Percentiles rank a stretch among this genome's conserved stretches.
Conservation (phyloP, 2,888 invertebrate species). For the Chorisops tibialis region DNA sequence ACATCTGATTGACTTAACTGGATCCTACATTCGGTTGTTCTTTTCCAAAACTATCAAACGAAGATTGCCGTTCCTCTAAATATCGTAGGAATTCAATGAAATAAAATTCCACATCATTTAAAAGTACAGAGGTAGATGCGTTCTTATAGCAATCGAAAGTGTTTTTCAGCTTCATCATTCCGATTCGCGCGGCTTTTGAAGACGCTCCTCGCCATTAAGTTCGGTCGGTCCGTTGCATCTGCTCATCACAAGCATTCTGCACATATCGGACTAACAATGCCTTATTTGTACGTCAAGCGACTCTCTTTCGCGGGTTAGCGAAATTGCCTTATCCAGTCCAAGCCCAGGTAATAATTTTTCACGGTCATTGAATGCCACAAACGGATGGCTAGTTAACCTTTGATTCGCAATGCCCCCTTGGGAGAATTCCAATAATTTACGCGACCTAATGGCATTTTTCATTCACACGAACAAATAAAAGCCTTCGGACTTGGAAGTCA, state of each 20-base stretch:
- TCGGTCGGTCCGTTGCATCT: not conserved
- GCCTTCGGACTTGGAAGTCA: constrained; percentile 15
- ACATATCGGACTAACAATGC: constrained; percentile 21
- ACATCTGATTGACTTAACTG: too few species aligned
- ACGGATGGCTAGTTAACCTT: constrained; percentile 26
- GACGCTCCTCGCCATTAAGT: not conserved
- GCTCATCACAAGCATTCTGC: constrained; percentile 17
- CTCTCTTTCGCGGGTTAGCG: not conserved
- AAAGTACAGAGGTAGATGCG: too few species aligned
- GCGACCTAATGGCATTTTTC: constrained; percentile 28
- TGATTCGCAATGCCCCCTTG: constrained; percentile 25
- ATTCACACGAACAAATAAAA: constrained; percentile 24
- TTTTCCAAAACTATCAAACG: too few species aligned
- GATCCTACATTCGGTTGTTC: too few species aligned
- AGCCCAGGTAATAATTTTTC: constrained; percentile 19
- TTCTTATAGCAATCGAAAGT: too few species aligned
- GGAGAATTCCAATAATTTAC: constrained; percentile 28
- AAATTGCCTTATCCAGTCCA: constrained; percentile 20
- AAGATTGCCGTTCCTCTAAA: too few species aligned
- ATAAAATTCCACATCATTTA: too few species aligned
- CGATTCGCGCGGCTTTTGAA: too few species aligned
- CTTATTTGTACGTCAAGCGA: constrained; percentile 7
- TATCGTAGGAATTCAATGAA: too few species aligned
- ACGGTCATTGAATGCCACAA: constrained; percentile 26
- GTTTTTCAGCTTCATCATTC: too few species aligned